Evolutionary conservation across 2,113 vertebrate species (phyloP), one percentile per base, ranked within the genome.

Genomic region (Ornithorhynchus anatinus): DNA sequence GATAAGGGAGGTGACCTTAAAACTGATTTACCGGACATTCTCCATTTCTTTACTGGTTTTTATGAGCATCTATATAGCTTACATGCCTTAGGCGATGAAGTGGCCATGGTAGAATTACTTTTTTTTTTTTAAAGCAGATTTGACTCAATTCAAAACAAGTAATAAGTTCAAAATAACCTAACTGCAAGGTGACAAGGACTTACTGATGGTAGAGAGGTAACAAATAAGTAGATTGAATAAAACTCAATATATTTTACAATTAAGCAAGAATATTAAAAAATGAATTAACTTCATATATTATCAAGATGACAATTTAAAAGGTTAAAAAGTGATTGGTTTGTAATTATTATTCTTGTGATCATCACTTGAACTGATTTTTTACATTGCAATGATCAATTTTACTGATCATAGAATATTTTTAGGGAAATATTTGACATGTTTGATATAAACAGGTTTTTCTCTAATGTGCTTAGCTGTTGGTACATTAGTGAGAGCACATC

Each of bases 11-110:
- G 17, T 66, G 42, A 69, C 23, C 51, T 63, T 63, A 69, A 54
- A 51, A 45, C 1, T 62, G 33, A 59, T 66, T 56, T 59, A 47
- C 27, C 57, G 66, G n/a, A 5, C 57, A 44, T 12, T 33, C n/a
- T 37, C 52, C 27, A 47, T 58, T 72, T 65, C 52, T 61, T 69
- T 54, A 53, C 4, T 27, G 38, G 23, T 53, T 58, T 67, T 69
- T 75, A 57, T 67, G 37, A 62, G 29, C 25, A 38, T 40, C 69
- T 62, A 36, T 22, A 42, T 53, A 47, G n/a, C 68, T 79, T 53
- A 54, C 25, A 42, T 54, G 62, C 22, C 23, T 42, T 59, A 59
- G 47, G 51, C 29, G 47, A 44, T 23, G 63, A 75, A 72, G 61
- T 12, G 25, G 9, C 37, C 50, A 27, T 45, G 47, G 17, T 19